Evolutionary conservation across 1,140 invertebrate species (phyloP), one percentile per base, ranked within the genome.

Genomic region (Drosophila saltans): DNA sequence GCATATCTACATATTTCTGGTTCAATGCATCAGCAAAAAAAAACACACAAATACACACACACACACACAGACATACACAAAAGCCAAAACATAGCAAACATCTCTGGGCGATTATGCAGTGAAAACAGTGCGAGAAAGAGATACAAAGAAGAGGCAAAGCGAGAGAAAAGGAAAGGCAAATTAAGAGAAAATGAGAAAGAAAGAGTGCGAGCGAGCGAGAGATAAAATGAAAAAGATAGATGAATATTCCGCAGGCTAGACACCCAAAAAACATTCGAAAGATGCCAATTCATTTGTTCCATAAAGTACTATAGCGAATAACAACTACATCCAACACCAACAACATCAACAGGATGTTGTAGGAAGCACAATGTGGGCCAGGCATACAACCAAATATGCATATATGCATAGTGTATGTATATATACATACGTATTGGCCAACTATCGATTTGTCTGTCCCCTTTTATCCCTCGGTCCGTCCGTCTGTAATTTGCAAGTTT

Each of bases 1-100:
- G 72, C 76, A 83, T 86, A 86, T 86, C 83, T 83, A 74, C 83
- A 83, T 88, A 83, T 88, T 86, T 86, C 76, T 88, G 80, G 83
- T 88, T 86, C 83, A 86, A 83, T 86, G 83, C 83, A 88, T 88
- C 56, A 48, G 67, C 67, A 86, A 52, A 57, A 70, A 16, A 52
- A 52, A 26, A 7, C 7, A 48, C 24, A 24, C 33, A 45, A 16
- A 45, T 7, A 66, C 52, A 57, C 33, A 58, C 66, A 63, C 39
- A 59, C n/a, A 33, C 10, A 36, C 21, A 57, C 66, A 43, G 55
- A 48, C 11, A 72, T n/a, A 45, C 24, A 45, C 28, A 69, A 24
- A 63, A 40, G 66, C 67, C 61, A 43, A 76, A 70, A 69, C 65
- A 76, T 67, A 71, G 58, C 64, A 67, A 72, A 76, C 64, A 88